Evolutionary conservation across 2,888 invertebrate genomes (phyloP).

Genomic region (Eledona agricola): DNA sequence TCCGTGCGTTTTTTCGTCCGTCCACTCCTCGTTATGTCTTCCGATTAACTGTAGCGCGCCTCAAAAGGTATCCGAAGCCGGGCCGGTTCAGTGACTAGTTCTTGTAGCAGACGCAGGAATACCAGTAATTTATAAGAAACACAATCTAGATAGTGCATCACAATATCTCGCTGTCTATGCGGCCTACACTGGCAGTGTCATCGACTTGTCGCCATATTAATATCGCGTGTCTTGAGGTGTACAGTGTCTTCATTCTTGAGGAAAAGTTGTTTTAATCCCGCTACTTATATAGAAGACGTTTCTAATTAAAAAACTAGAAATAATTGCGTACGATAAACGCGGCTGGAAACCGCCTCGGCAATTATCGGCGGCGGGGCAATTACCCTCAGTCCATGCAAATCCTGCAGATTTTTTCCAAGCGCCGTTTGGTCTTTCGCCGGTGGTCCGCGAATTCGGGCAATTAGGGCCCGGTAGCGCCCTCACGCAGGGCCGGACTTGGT

Average conservation of each 20-base stretch:
- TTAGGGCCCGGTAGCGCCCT: constrained; percentile 40
- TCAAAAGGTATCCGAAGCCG: constrained; percentile 57
- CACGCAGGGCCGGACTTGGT: constrained; percentile 43
- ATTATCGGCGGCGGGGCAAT: constrained; percentile 21
- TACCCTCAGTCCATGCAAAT: constrained; percentile 13
- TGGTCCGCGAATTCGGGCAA: constrained; percentile 35
- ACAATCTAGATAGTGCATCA: constrained; percentile 60
- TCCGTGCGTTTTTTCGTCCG: constrained; percentile 42
- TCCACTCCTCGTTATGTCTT: constrained; percentile 52
- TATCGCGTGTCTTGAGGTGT: constrained; percentile 57
- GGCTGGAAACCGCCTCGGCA: constrained; percentile 13
- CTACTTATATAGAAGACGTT: constrained; percentile 54
- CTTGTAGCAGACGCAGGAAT: constrained; percentile 56
- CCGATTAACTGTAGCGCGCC: constrained; percentile 58
- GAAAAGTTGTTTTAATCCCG: constrained; percentile 56
- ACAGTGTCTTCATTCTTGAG: constrained; percentile 57
- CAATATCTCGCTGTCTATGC: constrained; percentile 60
- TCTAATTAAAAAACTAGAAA: constrained; percentile 51
- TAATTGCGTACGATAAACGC: constrained; percentile 46
- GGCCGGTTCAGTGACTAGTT: constrained; percentile 57
- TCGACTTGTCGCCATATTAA: constrained; percentile 62
- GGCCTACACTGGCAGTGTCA: constrained; percentile 61
- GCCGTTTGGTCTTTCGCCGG: too few species aligned
- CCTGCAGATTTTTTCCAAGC: too few species aligned
- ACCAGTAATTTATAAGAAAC: constrained; percentile 61